Evolutionary conservation across 2,113 vertebrate genomes (phyloP), one percentile per base, ranked within the genome.

Genomic region (Delphinapterus leucas): DNA sequence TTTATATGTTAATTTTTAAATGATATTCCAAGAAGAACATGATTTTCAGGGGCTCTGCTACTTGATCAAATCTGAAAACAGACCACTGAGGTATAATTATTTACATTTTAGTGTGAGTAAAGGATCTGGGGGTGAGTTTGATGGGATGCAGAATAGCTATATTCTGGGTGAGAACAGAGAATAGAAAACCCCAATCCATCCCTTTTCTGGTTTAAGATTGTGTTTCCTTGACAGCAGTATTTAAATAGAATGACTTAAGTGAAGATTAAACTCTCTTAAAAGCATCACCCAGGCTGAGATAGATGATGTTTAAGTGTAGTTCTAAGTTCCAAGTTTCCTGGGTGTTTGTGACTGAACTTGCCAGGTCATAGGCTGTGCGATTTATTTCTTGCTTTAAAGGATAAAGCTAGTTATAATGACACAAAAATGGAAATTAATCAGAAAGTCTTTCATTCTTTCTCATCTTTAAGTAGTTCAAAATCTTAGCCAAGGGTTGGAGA

Each of bases 331-430:
- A 63, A 36, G 53, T 41, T 88, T 87, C 18, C 8, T 55, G 73
- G 33, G 60, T 0, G 1, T 90, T 87, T 55, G 26, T 83, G 84
- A 87, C 41, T 97, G 67, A 81, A 82, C 13, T 68, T 95, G 61
- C 47, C 20, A 61, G 85, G 82, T 86, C 33, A 91, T 38, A 44
- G 61, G 14, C 18, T 61, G 5, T 77, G 15, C 90, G 28, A 94
- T 90, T 90, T 94, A 86, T 87, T 92, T 97, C 67, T 96, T 95
- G 60, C 61, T 92, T 87, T 94, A 73, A n/a, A 95, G 68, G 26
- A 93, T 85, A 86, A 33, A 89, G 49, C 36, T 87, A 88, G 67
- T 84, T 95, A 36, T 85, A 93, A 92, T 93, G 87, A 71, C 71
- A 88, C 31, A 74, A 73, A 93, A 81, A 60, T 93, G 38, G 41